Base-by-base conservation (phyloP, 1,140 invertebrate genomes). In the Pectinophora gossypiella region DNA sequence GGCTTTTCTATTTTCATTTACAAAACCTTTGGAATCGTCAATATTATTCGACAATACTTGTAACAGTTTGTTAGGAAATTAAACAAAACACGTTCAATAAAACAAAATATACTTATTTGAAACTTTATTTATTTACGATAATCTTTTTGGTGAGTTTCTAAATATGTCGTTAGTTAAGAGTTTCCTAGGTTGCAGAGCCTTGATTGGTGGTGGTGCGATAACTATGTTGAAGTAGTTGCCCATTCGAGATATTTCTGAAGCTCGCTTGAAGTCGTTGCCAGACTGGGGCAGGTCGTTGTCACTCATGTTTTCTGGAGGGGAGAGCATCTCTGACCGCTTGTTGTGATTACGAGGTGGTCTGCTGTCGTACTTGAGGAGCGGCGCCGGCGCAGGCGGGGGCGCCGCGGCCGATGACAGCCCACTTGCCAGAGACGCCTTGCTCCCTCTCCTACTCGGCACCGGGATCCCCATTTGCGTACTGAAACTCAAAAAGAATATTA, bases 391-490 rank as follows among this genome's bases (percentile, higher is more conserved):
- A n/a, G n/a, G n/a, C n/a, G n/a, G n/a, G n/a, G n/a, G n/a, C n/a
- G n/a, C n/a, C n/a, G n/a, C n/a, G n/a, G n/a, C n/a, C n/a, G n/a
- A n/a, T n/a, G n/a, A n/a, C n/a, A n/a, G n/a, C n/a, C n/a, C n/a
- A n/a, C n/a, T 77, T 7, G 54, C 51, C 15, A 48, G 15, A 27
- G 54, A 35, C n/a, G 55, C 19, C 43, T 68, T 75, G 16, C 56
- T 55, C n/a, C 58, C 44, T 27, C 65, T 68, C 51, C 72, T 80
- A 9, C 51, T 69, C 9, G 81, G 79, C 0, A 86, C 76, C 19
- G 83, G 83, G 52, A 86, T 85, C 6, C 83, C 83, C 77, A 86
- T 85, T 70, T 86, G 83, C 15, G 83, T 86, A 54, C 83, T 86
- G n/a, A n/a, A n/a, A n/a, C n/a, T n/a, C n/a, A n/a, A n/a, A n/a